These are phyloP conservation scores for Sminthurides aquaticus DNA, from an alignment of 2,888 invertebrate genomes.

Conservation along the genomic window DNA sequence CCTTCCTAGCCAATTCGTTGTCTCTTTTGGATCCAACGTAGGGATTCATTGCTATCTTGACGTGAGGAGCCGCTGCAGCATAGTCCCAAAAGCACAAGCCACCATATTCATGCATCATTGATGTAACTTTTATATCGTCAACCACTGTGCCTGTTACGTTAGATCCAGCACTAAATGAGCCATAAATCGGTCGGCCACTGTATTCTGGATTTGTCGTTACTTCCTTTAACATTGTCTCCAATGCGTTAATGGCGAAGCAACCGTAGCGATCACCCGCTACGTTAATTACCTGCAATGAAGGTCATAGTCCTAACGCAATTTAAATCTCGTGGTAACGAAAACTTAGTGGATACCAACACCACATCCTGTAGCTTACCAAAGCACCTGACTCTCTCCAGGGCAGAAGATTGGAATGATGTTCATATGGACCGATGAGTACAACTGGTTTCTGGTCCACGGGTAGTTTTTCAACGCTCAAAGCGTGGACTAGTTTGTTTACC, in stretches of 20 bases:
- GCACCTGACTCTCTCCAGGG: constrained; percentile 74
- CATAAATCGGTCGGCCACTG: constrained; percentile 62
- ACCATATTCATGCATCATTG: constrained; percentile 70
- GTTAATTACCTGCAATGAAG: constrained; percentile 25
- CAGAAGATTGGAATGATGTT: constrained; percentile 66
- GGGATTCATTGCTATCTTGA: constrained; percentile 79
- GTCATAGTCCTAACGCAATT: too few species aligned
- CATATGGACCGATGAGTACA: constrained; percentile 69
- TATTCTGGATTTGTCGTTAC: constrained; percentile 21
- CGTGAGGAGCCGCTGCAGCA: constrained; percentile 70
- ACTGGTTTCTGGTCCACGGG: constrained; percentile 47
- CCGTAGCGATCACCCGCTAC: constrained; percentile 26
- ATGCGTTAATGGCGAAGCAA: constrained; percentile 19
- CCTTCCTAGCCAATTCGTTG: constrained; percentile 59
- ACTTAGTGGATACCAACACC: too few species aligned
- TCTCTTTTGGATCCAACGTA: constrained; percentile 55
- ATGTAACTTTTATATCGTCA: constrained; percentile 73
- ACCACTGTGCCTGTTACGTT: constrained; percentile 81
- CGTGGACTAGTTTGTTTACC: constrained; percentile 65
- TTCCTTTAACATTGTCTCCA: constrained; percentile 22
- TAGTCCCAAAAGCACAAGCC: constrained; percentile 86
- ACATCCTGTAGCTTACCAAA: constrained; percentile 1
- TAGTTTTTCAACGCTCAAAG: too few species aligned
- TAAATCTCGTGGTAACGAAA: too few species aligned
- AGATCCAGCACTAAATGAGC: constrained; percentile 78